Conservation (phyloP, 2,888 invertebrate genomes). For the Yponomeuta malinellus region DNA sequence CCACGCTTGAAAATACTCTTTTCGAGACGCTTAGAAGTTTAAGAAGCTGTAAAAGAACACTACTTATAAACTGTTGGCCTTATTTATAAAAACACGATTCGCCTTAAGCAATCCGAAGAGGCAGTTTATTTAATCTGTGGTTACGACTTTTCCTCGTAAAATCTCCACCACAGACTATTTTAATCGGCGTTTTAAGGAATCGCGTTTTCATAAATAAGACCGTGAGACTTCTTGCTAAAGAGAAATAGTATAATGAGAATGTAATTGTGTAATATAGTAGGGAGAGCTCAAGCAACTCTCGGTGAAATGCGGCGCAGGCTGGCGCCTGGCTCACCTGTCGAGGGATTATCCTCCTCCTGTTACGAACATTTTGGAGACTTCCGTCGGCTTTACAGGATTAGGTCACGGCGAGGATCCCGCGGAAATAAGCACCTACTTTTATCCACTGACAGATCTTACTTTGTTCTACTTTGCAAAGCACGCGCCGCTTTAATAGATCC, state of each 20-base stretch:
- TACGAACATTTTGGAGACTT: constrained; percentile 8
- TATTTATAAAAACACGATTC: no score
- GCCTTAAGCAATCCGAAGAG: no score
- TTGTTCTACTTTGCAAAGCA: constrained; percentile 40
- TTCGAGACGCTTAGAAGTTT: neutral
- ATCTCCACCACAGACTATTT: no score
- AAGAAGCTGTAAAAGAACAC: neutral
- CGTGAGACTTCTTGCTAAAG: neutral
- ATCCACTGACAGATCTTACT: constrained; percentile 39
- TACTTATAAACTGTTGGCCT: neutral
- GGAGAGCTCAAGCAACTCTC: neutral
- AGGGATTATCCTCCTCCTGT: constrained; percentile 8
- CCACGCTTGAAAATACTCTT: neutral
- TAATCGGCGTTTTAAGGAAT: no score
- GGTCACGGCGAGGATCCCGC: constrained; percentile 29
- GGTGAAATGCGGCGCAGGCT: neutral
- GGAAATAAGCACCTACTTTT: constrained; percentile 41
- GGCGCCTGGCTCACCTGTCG: constrained; percentile 12
- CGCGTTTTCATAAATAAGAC: no score
- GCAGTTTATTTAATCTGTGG: no score
- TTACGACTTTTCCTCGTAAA: no score
- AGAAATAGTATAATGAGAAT: neutral
- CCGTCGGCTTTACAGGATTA: constrained; percentile 41
- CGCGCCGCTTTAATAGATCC: constrained; percentile 16
- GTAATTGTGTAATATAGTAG: neutral